phyloP scores from a whole-genome alignment of 2,113 vertebrate species.

The Danionella cerebrum region DNA sequence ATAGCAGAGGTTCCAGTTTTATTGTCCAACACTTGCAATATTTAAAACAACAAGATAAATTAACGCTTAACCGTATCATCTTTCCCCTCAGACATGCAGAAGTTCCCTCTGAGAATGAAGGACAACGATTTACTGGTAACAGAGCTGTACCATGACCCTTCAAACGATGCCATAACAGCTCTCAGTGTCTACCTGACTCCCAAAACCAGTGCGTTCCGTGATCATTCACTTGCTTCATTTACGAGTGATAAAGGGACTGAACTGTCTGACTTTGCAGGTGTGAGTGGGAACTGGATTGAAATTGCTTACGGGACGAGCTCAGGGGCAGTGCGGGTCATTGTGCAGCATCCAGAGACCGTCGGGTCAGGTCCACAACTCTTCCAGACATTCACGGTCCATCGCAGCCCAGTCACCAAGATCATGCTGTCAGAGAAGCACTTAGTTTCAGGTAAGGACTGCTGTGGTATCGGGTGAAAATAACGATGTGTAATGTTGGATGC shows the following conservation, averaged over 20 bases:
- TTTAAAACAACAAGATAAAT: too few species aligned
- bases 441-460: constrained; percentile 74
- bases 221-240: neutral
- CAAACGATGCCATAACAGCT: constrained; percentile 92
- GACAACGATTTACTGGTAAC: constrained; percentile 96
- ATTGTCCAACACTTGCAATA: too few species aligned
- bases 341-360: constrained; percentile 93
- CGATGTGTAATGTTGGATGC: neutral
- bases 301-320: constrained; percentile 95
- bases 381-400: constrained; percentile 94
- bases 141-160: constrained; percentile 91
- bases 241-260: neutral
- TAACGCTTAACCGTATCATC: neutral
- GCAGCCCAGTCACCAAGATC: constrained; percentile 92
- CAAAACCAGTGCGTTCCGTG: constrained; percentile 84
- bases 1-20: too few species aligned
- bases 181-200: constrained; percentile 97
- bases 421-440: constrained; percentile 97
- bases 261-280: constrained; percentile 61
- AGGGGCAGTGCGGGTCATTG: constrained; percentile 90
- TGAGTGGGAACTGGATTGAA: constrained; percentile 97
- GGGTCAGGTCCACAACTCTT: constrained; percentile 95
- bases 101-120: constrained; percentile 95
- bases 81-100: constrained; percentile 83
- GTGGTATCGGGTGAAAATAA: too few species aligned